phyloP scores from a whole-genome alignment of 1,140 invertebrate species.

The Periplaneta americana region DNA sequence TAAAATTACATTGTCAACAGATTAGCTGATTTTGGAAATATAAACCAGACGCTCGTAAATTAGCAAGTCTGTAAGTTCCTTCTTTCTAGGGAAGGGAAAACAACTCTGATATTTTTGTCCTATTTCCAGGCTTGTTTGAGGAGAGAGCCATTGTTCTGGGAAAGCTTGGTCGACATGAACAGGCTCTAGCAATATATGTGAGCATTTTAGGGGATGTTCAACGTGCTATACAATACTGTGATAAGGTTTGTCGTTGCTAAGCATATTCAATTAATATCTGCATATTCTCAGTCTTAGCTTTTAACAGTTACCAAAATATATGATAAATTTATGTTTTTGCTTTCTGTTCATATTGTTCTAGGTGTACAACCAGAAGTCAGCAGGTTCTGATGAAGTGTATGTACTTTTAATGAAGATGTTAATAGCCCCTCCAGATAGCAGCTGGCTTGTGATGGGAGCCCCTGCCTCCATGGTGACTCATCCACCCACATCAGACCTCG shows the following conservation, averaged over 20 bases:
- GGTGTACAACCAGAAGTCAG: constrained; percentile 12
- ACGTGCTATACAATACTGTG: constrained; percentile 81
- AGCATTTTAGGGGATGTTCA: constrained; percentile 71
- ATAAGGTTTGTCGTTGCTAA: constrained; percentile 45
- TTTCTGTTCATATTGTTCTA: not conserved
- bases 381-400: constrained; percentile 53
- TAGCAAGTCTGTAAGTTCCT: too few species aligned
- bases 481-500: constrained; percentile 52
- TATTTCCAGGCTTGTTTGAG: constrained; percentile 66
- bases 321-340: not conserved
- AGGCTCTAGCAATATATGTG: constrained; percentile 89
- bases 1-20: too few species aligned
- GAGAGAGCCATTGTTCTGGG: constrained; percentile 91
- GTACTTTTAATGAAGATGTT: constrained; percentile 49
- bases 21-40: too few species aligned
- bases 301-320: too few species aligned
- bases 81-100: too few species aligned
- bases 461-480: constrained; percentile 43
- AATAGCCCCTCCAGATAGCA: constrained; percentile 47
- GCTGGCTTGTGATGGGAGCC: constrained; percentile 37
- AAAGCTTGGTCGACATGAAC: constrained; percentile 79
- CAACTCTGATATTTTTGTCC: too few species aligned
- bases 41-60: too few species aligned
- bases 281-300: not conserved
- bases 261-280: not conserved